phyloP scores from a whole-genome alignment of 2,888 invertebrate species.

The Dynastes maya region DNA sequence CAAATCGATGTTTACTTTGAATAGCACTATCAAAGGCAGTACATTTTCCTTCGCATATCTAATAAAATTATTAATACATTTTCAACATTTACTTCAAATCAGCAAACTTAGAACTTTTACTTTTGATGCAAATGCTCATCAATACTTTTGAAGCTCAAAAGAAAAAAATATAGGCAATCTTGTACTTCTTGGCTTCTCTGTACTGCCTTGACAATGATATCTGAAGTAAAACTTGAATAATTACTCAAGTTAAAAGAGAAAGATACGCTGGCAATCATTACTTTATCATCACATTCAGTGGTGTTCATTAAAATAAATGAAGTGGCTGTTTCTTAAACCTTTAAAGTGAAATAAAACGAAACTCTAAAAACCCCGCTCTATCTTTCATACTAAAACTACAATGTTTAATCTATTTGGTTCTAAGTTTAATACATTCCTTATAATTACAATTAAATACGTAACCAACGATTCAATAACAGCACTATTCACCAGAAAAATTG shows the following conservation, averaged over 20 bases:
- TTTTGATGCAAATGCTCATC: neutral
- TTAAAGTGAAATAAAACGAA: conserved; percentile 31
- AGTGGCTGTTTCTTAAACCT: conserved; percentile 32
- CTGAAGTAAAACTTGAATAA: neutral
- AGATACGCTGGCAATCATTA: neutral
- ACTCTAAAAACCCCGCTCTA: conserved; percentile 42
- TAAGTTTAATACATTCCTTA: neutral
- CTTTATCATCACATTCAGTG: conserved; percentile 13
- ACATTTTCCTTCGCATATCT: neutral
- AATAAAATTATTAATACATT: neutral
- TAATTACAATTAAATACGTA: neutral
- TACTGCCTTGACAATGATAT: no score
- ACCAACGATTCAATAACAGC: no score
- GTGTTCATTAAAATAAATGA: conserved; percentile 27
- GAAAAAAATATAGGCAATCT: neutral
- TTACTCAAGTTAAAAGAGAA: neutral
- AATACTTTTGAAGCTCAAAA: neutral
- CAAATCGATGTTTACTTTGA: no score
- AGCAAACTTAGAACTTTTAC: neutral
- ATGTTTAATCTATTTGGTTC: neutral
- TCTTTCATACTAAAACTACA: conserved; percentile 2
- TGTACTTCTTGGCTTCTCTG: neutral
- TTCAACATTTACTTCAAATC: no score
- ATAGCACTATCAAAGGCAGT: neutral
- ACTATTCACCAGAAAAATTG: no score